phyloP scores from a whole-genome alignment of 2,888 invertebrate genomes.

The Alentia gelatinosa region DNA sequence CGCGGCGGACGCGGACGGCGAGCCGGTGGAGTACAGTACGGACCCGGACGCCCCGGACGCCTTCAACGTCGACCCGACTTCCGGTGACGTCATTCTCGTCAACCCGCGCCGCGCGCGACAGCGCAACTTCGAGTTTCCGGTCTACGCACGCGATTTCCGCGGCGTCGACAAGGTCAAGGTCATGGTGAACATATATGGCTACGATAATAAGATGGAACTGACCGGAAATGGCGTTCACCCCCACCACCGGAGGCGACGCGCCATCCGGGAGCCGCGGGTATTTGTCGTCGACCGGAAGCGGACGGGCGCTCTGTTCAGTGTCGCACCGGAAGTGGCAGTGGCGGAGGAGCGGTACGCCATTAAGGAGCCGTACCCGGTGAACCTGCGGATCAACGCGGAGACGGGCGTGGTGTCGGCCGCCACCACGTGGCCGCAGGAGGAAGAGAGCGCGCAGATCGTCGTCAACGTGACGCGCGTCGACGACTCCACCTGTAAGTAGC shows the following conservation, averaged over 20 bases:
- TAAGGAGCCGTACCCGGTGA: neutral
- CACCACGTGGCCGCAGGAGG: neutral
- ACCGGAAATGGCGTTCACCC: neutral
- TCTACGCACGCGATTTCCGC: neutral
- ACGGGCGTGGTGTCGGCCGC: constrained; percentile 25
- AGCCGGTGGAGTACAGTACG: neutral
- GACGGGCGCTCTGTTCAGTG: constrained; percentile 32
- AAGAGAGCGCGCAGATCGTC: neutral
- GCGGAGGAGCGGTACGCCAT: constrained; percentile 15
- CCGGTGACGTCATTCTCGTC: constrained; percentile 13
- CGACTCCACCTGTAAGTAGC: constrained; percentile 27
- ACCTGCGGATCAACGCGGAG: neutral
- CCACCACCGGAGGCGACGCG: neutral
- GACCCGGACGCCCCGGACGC: neutral
- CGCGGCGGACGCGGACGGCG: constrained; percentile 6
- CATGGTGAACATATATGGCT: neutral
- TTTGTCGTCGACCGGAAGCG: constrained; percentile 39
- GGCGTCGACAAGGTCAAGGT: neutral
- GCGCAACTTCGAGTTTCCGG: neutral
- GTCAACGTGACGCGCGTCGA: constrained; percentile 41
- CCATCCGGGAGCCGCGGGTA: neutral
- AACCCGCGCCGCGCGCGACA: neutral
- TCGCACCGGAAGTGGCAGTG: neutral
- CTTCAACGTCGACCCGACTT: neutral
- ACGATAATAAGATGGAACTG: neutral